Conservation (phyloP, 2,888 invertebrate genomes). For the Caenorhabditis afra region DNA sequence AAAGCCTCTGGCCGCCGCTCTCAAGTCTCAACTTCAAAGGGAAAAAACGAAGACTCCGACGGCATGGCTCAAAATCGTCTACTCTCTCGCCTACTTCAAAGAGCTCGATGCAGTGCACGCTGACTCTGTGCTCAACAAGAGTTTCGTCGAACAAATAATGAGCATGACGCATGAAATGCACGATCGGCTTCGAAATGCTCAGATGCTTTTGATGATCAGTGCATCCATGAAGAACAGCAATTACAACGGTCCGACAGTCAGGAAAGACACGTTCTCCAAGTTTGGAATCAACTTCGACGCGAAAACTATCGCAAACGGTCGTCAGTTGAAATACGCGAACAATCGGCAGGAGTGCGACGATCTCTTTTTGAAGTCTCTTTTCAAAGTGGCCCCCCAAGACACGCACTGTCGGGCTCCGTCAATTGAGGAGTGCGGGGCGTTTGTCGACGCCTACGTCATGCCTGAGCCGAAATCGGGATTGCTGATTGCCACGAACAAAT, state of each 20-base stretch:
- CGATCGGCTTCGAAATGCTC: constrained; percentile 40
- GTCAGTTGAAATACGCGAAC: constrained; percentile 43
- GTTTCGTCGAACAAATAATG: constrained; percentile 46
- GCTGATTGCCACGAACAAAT: constrained; percentile 30
- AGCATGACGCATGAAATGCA: constrained; percentile 24
- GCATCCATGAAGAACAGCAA: constrained; percentile 20
- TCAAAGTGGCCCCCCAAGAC: constrained; percentile 51
- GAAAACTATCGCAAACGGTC: constrained; percentile 29
- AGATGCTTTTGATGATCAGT: constrained; percentile 44
- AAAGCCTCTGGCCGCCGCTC: constrained; percentile 33
- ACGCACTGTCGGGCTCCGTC: constrained; percentile 41
- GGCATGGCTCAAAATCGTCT: constrained; percentile 45
- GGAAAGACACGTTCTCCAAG: constrained; percentile 26
- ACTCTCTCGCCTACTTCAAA: constrained; percentile 54
- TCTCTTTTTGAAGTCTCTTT: constrained; percentile 35
- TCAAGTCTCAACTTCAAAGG: constrained; percentile 20
- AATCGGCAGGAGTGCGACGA: constrained; percentile 14
- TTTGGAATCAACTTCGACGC: constrained; percentile 46
- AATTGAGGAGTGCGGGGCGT: constrained; percentile 51
- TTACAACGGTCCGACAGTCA: constrained; percentile 45
- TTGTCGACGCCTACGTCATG: constrained; percentile 58
- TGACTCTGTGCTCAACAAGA: constrained; percentile 55
- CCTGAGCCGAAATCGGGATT: constrained; percentile 42
- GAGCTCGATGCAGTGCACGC: constrained; percentile 43
- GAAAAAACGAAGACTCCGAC: not conserved